Conservation (phyloP, 2,113 vertebrate species). For the Helogale parvula region DNA sequence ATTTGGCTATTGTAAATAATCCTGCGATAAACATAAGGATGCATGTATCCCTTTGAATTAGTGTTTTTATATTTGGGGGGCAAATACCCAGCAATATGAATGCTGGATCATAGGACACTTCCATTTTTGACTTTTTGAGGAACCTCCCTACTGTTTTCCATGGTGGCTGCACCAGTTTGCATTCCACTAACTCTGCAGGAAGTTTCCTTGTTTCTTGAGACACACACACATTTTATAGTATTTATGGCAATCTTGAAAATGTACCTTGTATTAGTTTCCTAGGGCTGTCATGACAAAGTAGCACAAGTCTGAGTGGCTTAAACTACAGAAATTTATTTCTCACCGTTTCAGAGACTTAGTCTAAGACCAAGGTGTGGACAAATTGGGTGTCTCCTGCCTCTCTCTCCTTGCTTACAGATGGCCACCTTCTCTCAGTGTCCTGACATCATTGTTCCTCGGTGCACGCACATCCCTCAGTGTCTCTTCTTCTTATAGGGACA, state of each 20-base stretch:
- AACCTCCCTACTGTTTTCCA: background rate
- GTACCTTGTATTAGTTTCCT: background rate
- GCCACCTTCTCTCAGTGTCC: background rate
- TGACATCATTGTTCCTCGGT: background rate
- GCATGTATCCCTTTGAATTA: background rate
- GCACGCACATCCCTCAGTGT: accelerated
- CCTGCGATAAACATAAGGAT: background rate
- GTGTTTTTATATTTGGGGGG: background rate
- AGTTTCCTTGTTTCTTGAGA: background rate
- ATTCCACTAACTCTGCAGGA: background rate
- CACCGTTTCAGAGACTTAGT: background rate
- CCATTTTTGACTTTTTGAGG: background rate
- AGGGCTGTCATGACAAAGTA: background rate
- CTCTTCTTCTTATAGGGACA: background rate
- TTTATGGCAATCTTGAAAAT: background rate
- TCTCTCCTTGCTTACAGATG: background rate
- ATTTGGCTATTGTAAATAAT: background rate
- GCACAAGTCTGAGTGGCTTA: background rate
- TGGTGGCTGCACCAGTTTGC: background rate
- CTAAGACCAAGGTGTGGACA: too few species aligned
- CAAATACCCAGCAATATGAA: background rate
- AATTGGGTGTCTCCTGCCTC: background rate
- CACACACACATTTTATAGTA: background rate
- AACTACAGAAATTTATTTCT: background rate
- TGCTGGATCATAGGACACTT: background rate